phyloP scores from a whole-genome alignment of 2,113 vertebrate genomes.

The Seriola quinqueradiata region DNA sequence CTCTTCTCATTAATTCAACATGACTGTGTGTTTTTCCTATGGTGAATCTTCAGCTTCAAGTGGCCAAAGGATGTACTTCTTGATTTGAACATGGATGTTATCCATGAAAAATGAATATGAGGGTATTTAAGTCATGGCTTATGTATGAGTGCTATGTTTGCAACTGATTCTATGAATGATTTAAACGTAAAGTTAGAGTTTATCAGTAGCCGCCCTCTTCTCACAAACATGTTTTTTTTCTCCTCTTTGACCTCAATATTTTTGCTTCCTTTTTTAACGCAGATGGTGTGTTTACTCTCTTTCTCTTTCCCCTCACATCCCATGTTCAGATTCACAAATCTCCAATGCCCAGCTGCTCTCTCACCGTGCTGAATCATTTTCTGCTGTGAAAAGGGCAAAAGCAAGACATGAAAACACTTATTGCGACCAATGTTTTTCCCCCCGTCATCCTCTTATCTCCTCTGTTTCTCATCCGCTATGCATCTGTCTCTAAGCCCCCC shows the following conservation, averaged over 20 bases:
- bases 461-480: conserved; percentile 18
- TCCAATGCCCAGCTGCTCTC: conserved; percentile 5
- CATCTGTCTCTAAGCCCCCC: neutral
- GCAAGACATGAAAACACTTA: conserved; percentile 29
- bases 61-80: neutral
- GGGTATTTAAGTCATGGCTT: conserved; percentile 43
- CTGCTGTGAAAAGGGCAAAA: conserved; percentile 4
- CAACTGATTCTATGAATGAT: conserved; percentile 47
- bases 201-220: conserved; percentile 8
- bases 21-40: conserved; percentile 46
- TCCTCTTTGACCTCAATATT: neutral
- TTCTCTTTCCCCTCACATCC: conserved; percentile 1
- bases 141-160: conserved; percentile 62
- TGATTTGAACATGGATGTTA: conserved; percentile 37
- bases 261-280: neutral
- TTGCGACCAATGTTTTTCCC: neutral
- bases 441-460: conserved; percentile 35
- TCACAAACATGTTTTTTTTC: conserved; percentile 8
- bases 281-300: conserved; percentile 1
- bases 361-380: conserved; percentile 22
- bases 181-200: conserved; percentile 50
- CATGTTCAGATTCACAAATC: neutral
- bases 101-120: conserved; percentile 60
- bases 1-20: conserved; percentile 64
- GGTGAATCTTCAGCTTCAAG: conserved; percentile 40